Conservation (phyloP, 2,113 vertebrate species). For the Dipodomys spectabilis region DNA sequence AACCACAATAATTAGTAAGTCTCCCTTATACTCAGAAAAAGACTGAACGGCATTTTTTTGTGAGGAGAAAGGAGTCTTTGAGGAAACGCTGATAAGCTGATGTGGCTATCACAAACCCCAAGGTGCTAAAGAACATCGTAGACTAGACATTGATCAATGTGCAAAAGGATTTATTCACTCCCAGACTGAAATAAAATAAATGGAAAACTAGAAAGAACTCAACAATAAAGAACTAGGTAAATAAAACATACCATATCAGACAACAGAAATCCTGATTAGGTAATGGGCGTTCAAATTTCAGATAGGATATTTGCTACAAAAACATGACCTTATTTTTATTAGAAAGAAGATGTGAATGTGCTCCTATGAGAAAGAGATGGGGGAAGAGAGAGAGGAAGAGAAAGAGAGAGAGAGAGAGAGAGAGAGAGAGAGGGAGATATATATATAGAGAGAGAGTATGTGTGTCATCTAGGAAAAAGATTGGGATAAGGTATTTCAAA, state of each 20-base stretch:
- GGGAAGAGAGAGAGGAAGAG: too few species aligned
- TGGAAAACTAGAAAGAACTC: slow-evolving; percentile 39
- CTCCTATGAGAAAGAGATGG: too few species aligned
- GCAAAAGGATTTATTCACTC: slow-evolving; percentile 49
- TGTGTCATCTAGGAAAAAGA: neutral
- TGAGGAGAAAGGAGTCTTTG: neutral
- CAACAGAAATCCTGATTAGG: neutral
- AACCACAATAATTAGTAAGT: neutral
- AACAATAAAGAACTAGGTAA: slow-evolving; percentile 9
- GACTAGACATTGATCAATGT: slow-evolving; percentile 3
- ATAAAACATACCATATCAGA: neutral
- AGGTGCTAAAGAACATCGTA: neutral
- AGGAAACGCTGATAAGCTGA: neutral
- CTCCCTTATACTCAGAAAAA: neutral
- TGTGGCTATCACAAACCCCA: neutral
- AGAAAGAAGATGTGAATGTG: neutral
- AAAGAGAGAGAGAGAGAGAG: too few species aligned
- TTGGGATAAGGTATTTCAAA: neutral
- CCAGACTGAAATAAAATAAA: slow-evolving; percentile 33
- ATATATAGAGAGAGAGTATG: neutral
- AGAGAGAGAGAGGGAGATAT: too few species aligned
- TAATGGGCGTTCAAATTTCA: neutral
- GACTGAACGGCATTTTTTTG: neutral
- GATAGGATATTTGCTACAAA: neutral
- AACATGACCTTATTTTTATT: neutral